phyloP scores from a whole-genome alignment of 1,140 invertebrate species.

The Drosophila sulfurigaster region DNA sequence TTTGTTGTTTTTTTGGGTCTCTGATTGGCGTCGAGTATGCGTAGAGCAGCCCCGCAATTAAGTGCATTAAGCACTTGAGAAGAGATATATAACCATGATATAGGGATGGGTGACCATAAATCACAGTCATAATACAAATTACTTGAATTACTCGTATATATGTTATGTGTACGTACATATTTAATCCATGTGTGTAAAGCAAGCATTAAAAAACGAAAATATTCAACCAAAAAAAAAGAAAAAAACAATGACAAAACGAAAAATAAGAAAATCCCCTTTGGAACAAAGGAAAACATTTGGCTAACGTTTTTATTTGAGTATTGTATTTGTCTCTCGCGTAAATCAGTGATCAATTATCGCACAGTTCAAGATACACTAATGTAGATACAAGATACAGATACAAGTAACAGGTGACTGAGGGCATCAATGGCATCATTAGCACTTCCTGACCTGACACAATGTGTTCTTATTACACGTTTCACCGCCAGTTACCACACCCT shows the following conservation, averaged over 20 bases:
- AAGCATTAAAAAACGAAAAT: constrained; percentile 58
- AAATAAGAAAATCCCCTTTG: constrained; percentile 34
- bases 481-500: constrained; percentile 12
- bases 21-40: constrained; percentile 4
- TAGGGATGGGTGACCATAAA: constrained; percentile 4
- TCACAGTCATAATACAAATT: constrained; percentile 33
- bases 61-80: constrained; percentile 3
- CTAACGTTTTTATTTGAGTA: constrained; percentile 52
- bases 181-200: constrained; percentile 65
- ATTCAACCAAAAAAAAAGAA: constrained; percentile 43
- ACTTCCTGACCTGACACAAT: constrained; percentile 38
- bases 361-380: constrained; percentile 8
- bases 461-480: constrained; percentile 7
- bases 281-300: constrained; percentile 34
- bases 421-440: constrained; percentile 9
- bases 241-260: constrained; percentile 32
- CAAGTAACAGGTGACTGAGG: background rate
- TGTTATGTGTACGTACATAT: constrained; percentile 42
- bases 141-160: constrained; percentile 13
- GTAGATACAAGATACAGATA: background rate
- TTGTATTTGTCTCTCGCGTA: background rate
- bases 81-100: background rate
- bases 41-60: constrained; percentile 11
- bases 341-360: constrained; percentile 1
- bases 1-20: constrained; percentile 34